Evolutionary conservation across 2,888 invertebrate species (phyloP).

Genomic region (Acronicta psi): DNA sequence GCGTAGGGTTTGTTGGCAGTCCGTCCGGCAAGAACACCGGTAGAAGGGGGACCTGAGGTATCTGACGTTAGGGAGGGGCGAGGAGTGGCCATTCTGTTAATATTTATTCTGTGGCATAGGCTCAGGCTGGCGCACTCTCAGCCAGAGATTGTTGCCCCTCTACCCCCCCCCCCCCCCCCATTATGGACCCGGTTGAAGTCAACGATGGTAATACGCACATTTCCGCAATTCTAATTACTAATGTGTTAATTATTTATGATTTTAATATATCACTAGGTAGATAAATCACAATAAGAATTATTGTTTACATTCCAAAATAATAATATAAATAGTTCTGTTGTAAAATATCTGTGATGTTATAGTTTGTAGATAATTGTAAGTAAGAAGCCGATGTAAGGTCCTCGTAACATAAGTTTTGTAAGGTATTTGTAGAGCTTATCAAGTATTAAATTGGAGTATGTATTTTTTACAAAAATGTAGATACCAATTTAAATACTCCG

Average conservation of each 20-base stretch:
- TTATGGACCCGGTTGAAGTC: background rate
- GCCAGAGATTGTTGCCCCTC: background rate
- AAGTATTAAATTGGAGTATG: slow-evolving; percentile 22
- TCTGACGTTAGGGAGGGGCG: no score
- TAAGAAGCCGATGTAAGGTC: slow-evolving; percentile 35
- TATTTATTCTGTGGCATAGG: no score
- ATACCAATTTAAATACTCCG: no score
- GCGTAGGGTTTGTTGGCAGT: no score
- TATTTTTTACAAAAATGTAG: slow-evolving; percentile 14
- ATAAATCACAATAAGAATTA: slow-evolving; percentile 13
- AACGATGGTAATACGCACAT: slow-evolving; percentile 1
- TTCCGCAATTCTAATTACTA: slow-evolving; percentile 10
- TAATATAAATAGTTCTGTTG: slow-evolving; percentile 62
- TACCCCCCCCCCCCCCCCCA: background rate
- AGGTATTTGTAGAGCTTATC: slow-evolving; percentile 16
- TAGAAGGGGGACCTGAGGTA: no score
- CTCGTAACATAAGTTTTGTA: slow-evolving; percentile 21
- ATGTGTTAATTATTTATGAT: slow-evolving; percentile 13
- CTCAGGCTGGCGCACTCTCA: no score
- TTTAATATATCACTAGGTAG: slow-evolving; percentile 11
- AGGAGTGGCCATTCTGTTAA: no score
- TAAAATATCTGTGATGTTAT: slow-evolving; percentile 80
- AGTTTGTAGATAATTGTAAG: slow-evolving; percentile 59
- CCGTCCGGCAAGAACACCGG: no score
- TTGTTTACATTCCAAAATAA: slow-evolving; percentile 53